Evolutionary conservation across 2,113 vertebrate species (phyloP).

Genomic region (Lampris incognitus): DNA sequence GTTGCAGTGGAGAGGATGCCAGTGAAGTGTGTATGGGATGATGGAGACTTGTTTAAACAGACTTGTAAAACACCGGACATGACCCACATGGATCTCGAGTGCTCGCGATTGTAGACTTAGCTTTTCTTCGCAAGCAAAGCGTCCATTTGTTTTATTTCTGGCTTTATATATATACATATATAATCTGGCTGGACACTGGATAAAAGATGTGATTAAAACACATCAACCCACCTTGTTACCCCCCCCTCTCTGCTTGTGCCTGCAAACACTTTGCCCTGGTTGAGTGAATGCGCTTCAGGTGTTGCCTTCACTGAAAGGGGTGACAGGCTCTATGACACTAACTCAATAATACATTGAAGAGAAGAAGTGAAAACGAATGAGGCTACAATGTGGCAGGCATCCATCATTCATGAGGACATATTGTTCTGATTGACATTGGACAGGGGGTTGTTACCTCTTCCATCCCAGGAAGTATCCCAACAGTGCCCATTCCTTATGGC

Average conservation of each 20-base stretch:
- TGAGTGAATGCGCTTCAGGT: slow-evolving; percentile 65
- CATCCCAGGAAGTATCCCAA: slow-evolving; percentile 63
- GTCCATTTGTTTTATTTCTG: background rate
- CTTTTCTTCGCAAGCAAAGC: slow-evolving; percentile 1
- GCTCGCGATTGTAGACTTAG: too few species aligned
- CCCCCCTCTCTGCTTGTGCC: slow-evolving; percentile 4
- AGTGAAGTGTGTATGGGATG: background rate
- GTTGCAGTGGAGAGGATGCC: background rate
- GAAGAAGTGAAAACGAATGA: slow-evolving; percentile 56
- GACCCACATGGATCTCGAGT: background rate
- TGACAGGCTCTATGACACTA: slow-evolving; percentile 56
- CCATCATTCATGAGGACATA: slow-evolving; percentile 79
- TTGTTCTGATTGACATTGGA: slow-evolving; percentile 74
- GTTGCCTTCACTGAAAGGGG: slow-evolving; percentile 45
- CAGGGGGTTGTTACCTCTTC: slow-evolving; percentile 72
- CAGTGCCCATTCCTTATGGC: slow-evolving; percentile 42
- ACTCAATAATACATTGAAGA: slow-evolving; percentile 64
- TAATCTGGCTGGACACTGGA: background rate
- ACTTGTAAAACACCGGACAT: slow-evolving; percentile 1
- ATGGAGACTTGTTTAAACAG: background rate
- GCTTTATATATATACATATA: background rate
- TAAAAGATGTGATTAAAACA: background rate
- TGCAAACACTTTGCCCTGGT: slow-evolving; percentile 2
- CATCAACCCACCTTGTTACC: background rate
- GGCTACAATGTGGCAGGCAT: slow-evolving; percentile 53